Conservation (phyloP, 2,113 vertebrate genomes). For the human region DNA sequence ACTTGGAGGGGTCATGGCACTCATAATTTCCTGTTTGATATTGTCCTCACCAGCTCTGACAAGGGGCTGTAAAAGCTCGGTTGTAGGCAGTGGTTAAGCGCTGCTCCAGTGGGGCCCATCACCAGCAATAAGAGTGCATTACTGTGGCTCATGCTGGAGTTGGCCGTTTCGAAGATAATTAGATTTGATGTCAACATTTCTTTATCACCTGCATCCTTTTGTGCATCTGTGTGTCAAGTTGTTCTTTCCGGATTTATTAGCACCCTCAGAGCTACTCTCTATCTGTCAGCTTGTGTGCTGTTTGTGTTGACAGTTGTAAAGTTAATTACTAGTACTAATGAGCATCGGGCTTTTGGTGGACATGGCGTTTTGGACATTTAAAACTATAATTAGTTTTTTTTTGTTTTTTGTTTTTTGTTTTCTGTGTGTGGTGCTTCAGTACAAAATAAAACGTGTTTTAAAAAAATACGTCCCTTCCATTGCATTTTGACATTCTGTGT, state of each 20-base stretch:
- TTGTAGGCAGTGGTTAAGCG: conserved; percentile 81
- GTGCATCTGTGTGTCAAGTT: conserved; percentile 91
- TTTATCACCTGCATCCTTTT: conserved; percentile 91
- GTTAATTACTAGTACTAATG: conserved; percentile 94
- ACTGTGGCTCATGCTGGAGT: conserved; percentile 82
- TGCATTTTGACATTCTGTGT: conserved; percentile 75
- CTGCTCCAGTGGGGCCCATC: conserved; percentile 85
- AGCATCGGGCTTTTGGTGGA: conserved; percentile 91
- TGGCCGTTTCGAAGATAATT: conserved; percentile 91
- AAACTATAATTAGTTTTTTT: conserved; percentile 88
- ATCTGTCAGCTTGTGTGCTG: conserved; percentile 89
- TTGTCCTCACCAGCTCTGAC: conserved; percentile 87
- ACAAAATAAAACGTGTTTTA: conserved; percentile 41
- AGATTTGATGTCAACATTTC: conserved; percentile 95
- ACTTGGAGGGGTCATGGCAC: conserved; percentile 87
- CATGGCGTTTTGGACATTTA: conserved; percentile 91
- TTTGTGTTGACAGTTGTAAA: conserved; percentile 93
- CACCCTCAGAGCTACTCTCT: conserved; percentile 88
- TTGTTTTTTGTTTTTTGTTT: conserved; percentile 74
- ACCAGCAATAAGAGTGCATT: conserved; percentile 85
- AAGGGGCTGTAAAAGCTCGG: conserved; percentile 84
- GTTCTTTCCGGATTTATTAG: conserved; percentile 92
- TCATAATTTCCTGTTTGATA: conserved; percentile 89
- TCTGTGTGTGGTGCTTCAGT: conserved; percentile 75
- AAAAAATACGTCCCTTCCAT: conserved; percentile 50